Evolutionary conservation across 2,113 vertebrate species (phyloP), one percentile per base, ranked within the genome.

Genomic region (Sturnus vulgaris): DNA sequence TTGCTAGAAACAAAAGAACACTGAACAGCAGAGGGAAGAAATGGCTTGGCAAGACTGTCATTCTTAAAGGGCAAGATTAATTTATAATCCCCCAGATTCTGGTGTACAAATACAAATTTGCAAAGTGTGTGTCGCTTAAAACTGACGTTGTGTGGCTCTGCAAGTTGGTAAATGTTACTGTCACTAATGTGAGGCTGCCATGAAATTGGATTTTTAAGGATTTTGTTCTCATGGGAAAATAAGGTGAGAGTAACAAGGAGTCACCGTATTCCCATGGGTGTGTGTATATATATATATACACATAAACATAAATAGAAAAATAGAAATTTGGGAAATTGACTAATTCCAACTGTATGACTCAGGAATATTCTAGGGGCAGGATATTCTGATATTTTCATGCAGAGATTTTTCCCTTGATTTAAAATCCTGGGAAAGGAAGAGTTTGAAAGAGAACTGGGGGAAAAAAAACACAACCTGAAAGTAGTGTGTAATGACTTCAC

Each of bases 41-140:
- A 95, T 70, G 68, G 73, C 63, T 94, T 81, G 91, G 92, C 91
- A 96, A 93, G 78, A 87, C 27, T 69, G 50, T 63, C 66, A 84
- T 75, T 75, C 69, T 96, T 90, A 77, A 75, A 96, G 73, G 94
- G 85, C 76, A 61, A 96, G 96, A 96, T 96, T 96, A 95, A 95
- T 97, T 95, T 92, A 94, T 93, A 93, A 95, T 97, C 82, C 93
- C 91, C 71, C 78, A 80, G 78, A 90, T 94, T 88, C 50, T 84
- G 80, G 83, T 79, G 72, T 66, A n/a, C 72, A 94, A 82, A 82
- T 27, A 85, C 81, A 94, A 89, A 81, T 81, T 79, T 95, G 68
- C 83, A 95, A 88, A 93, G 28, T 23, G 1, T 23, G 1, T 79
- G 82, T 68, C 20, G 44, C 2, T 96, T 72, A 21, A 53, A 94